Base-by-base conservation (phyloP, 2,113 vertebrate genomes). In the Lophochroa leadbeateri region DNA sequence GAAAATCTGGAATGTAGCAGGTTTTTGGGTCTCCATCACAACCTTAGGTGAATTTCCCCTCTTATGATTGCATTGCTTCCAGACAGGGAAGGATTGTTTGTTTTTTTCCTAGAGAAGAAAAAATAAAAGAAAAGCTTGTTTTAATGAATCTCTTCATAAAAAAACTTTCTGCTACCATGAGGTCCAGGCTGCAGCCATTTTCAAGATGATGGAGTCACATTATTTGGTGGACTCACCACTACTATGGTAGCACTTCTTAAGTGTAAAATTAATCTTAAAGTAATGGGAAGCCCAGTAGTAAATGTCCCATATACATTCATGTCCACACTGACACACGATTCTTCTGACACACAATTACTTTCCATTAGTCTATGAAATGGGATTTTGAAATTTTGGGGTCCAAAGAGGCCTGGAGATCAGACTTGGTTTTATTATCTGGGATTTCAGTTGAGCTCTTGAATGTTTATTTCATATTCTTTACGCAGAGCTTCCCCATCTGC, bases 401-500 rank as follows among this genome's bases (percentile, higher is more conserved):
- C 11, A 60, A 64, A 75, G 25, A 50, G 1, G 18, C 25, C 71
- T 57, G 47, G 7, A 89, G 25, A 71, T 33, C 68, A 68, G 74
- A 75, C 13, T 19, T 6, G 12, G 24, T 7, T 1, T 43, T 68
- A 72, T 41, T 52, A 86, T 83, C 41, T 60, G 43, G 20, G 27
- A 78, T 95, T 95, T 91, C 71, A 50, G 29, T 57, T 83, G 53
- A 93, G 69, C 43, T 92, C 25, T 41, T 63, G 47, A 88, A 69
- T 67, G 71, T 88, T 94, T 93, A 86, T 92, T 92, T 92, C 72
- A 24, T 75, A 86, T 86, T 88, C 60, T 86, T 86, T 81, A 55
- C 3, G 5, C 3, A 5, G 44, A 47, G 20, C 50, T 93, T 93
- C 68, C 82, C 64, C 76, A 88, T 90, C 72, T 96, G 93, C 82